Percentiles rank a stretch among this genome's conserved stretches.
Conservation (phyloP, 2,797 vertebrate species). For the Myotis myotis region DNA sequence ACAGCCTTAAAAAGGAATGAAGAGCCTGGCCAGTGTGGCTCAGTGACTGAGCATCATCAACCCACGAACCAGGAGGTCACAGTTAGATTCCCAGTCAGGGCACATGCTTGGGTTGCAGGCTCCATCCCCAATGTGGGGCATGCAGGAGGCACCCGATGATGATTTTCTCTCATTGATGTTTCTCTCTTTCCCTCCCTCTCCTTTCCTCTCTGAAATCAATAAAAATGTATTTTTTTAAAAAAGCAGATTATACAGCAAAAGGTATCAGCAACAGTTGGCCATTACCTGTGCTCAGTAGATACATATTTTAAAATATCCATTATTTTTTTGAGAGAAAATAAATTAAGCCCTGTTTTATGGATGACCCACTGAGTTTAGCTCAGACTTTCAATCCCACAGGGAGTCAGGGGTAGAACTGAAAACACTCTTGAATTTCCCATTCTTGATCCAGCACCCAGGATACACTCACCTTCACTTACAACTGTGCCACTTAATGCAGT, state of each 20-base stretch:
- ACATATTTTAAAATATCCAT: background rate
- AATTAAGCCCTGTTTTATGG: slow-evolving; percentile 29
- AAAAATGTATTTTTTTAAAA: background rate
- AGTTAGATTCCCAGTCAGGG: too few relatives aligned
- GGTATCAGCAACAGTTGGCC: background rate
- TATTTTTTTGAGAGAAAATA: background rate
- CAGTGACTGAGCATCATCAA: too few relatives aligned
- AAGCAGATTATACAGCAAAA: slow-evolving; percentile 4
- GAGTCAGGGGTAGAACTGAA: background rate
- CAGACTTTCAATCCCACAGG: background rate
- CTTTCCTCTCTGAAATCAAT: too few relatives aligned
- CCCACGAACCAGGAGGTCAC: too few relatives aligned
- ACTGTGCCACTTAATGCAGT: background rate
- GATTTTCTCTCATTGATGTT: too few relatives aligned
- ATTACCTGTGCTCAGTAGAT: background rate
- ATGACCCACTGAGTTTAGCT: background rate
- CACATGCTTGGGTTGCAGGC: too few relatives aligned
- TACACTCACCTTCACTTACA: slow-evolving; percentile 9
- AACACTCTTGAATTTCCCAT: slow-evolving; percentile 32
- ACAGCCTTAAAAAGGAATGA: too few relatives aligned
- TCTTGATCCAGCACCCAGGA: background rate
- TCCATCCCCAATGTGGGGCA: too few relatives aligned
- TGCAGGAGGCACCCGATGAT: too few relatives aligned
- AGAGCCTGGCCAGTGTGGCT: too few relatives aligned
- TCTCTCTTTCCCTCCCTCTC: too few relatives aligned